A percentile compares a stretch with the other conserved stretches of the same genome.
Conservation (phyloP, 2,113 vertebrate genomes). For the Cranoglanis bouderius region DNA sequence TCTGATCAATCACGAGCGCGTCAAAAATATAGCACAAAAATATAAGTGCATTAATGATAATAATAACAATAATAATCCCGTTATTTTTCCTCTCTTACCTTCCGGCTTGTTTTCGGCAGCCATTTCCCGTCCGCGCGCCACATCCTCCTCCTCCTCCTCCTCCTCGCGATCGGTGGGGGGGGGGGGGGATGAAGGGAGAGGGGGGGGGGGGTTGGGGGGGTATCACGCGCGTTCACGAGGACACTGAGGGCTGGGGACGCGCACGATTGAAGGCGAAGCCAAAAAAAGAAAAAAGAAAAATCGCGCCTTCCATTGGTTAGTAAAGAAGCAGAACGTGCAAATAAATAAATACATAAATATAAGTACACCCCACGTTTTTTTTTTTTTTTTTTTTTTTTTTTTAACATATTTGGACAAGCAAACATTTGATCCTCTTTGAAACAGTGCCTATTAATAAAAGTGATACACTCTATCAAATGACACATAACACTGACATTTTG, state of each 20-base stretch:
- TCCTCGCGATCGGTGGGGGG: conserved; percentile 82
- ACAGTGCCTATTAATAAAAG: no score
- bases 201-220: conserved; percentile 40
- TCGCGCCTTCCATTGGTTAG: conserved; percentile 60
- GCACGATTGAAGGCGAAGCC: conserved; percentile 62
- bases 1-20: conserved; percentile 5
- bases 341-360: background rate
- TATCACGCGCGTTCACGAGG: conserved; percentile 69
- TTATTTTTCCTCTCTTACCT: conserved; percentile 85
- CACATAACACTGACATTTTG: no score
- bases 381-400: no score
- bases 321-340: background rate
- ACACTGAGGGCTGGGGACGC: conserved; percentile 59
- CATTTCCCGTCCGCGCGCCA: conserved; percentile 99
- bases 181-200: conserved; percentile 33
- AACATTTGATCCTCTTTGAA: no score
- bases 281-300: conserved; percentile 32
- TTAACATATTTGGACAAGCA: no score
- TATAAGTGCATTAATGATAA: background rate
- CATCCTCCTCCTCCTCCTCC: conserved; percentile 95
- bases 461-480: no score
- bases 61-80: conserved; percentile 51
- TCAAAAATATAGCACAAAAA: background rate
- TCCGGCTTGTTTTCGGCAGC: conserved; percentile 99
- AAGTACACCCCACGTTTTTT: no score